These are phyloP conservation scores for Phorcus lineatus DNA, from an alignment of 2,888 invertebrate species.

Conservation along the genomic window DNA sequence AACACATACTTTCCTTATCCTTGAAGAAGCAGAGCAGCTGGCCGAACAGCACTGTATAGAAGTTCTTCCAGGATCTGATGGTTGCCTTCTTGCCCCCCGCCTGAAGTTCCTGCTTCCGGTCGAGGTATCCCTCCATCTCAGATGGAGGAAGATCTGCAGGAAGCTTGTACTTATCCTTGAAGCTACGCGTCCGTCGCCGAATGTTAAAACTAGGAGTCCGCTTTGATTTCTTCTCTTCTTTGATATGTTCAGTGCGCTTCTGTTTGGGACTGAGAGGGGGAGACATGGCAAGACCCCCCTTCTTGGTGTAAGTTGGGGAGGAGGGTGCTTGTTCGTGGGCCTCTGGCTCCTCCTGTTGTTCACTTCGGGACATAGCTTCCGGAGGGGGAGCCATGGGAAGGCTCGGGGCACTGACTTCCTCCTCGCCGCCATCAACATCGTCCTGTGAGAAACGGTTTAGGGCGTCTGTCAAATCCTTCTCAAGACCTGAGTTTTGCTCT, in stretches of 20 bases:
- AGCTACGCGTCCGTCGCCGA: slow-evolving; percentile 89
- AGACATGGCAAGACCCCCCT: slow-evolving; percentile 51
- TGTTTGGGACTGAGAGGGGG: slow-evolving; percentile 60
- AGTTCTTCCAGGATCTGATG: slow-evolving; percentile 95
- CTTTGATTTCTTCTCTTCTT: slow-evolving; percentile 85
- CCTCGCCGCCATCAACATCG: background rate
- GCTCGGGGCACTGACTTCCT: background rate
- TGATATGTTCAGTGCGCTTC: slow-evolving; percentile 56
- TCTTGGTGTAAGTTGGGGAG: slow-evolving; percentile 52
- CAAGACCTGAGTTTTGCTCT: slow-evolving; percentile 22
- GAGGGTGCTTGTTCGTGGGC: slow-evolving; percentile 41
- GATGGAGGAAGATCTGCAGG: slow-evolving; percentile 84
- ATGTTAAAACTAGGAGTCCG: slow-evolving; percentile 97
- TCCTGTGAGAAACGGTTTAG: slow-evolving; percentile 6
- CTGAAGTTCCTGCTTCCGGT: slow-evolving; percentile 95
- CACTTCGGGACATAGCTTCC: background rate
- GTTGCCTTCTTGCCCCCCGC: slow-evolving; percentile 95
- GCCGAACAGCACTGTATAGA: slow-evolving; percentile 96
- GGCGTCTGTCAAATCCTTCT: background rate
- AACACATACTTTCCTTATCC: slow-evolving; percentile 82
- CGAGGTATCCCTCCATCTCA: slow-evolving; percentile 92
- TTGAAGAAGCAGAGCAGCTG: slow-evolving; percentile 98
- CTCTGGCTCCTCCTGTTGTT: slow-evolving; percentile 33
- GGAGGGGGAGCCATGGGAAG: slow-evolving; percentile 22
- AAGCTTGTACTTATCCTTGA: slow-evolving; percentile 77